phyloP scores from a whole-genome alignment of 1,140 invertebrate genomes.

The Lepeophtheirus salmonis region DNA sequence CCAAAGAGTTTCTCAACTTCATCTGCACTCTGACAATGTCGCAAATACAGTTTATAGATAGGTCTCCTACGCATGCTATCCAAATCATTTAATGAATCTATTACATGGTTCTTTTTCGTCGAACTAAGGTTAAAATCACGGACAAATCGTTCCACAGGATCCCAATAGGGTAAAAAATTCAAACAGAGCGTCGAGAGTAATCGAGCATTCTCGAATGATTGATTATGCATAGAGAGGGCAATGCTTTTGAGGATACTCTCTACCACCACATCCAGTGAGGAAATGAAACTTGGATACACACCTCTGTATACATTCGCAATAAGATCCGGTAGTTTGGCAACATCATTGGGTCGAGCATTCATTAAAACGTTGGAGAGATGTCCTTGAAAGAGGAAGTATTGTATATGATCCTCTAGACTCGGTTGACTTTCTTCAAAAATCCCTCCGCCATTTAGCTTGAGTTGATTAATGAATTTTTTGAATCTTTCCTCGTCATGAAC shows the following conservation, averaged over 20 bases:
- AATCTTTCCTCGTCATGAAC: neutral
- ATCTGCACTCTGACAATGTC: neutral
- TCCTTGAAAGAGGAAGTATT: neutral
- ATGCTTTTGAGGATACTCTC: neutral
- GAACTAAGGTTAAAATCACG: neutral
- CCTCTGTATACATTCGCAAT: neutral
- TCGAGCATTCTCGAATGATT: neutral
- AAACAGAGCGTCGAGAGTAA: neutral
- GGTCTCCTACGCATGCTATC: neutral
- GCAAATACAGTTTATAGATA: neutral
- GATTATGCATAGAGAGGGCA: neutral
- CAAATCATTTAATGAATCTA: no score
- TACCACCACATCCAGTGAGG: neutral
- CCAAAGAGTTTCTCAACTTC: neutral
- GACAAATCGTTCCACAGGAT: neutral
- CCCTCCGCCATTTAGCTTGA: neutral
- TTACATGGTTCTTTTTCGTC: no score
- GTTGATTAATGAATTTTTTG: neutral
- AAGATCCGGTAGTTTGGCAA: slow-evolving; percentile 6
- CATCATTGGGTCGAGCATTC: neutral
- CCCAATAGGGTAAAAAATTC: neutral
- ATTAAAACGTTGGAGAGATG: neutral
- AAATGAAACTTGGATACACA: neutral
- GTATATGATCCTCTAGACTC: neutral
- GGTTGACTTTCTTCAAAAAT: neutral